Evolutionary conservation across 2,888 invertebrate genomes (phyloP).

Genomic region (Emmelina monodactyla): DNA sequence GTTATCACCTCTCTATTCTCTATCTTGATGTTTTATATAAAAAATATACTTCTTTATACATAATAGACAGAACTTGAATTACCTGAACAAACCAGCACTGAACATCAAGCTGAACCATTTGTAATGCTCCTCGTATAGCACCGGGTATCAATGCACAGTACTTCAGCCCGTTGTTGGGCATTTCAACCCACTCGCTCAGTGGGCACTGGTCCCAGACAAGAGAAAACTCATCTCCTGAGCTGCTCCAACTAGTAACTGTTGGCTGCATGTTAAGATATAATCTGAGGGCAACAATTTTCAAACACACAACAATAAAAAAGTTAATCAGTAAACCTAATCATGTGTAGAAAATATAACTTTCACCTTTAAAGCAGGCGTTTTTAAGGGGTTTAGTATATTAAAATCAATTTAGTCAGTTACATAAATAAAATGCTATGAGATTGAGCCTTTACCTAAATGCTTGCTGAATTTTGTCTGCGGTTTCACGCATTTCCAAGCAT

Average conservation of each 20-base stretch:
- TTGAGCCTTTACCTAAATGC: constrained; percentile 58
- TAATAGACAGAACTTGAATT: no score
- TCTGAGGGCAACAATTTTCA: no score
- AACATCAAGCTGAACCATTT: constrained; percentile 98
- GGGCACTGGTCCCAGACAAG: constrained; percentile 95
- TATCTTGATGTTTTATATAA: no score
- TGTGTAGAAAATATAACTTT: no score
- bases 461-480: constrained; percentile 93
- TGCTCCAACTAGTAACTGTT: constrained; percentile 93
- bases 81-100: constrained; percentile 90
- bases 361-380: no score
- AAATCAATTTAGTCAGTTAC: no score
- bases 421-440: no score
- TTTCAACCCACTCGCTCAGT: constrained; percentile 95
- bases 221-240: constrained; percentile 95
- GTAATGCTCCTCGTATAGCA: constrained; percentile 90
- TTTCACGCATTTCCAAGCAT: constrained; percentile 95
- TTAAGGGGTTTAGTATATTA: no score
- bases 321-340: no score
- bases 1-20: no score
- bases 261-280: constrained; percentile 93
- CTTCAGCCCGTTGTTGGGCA: constrained; percentile 85
- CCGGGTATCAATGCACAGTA: constrained; percentile 95
- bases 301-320: no score
- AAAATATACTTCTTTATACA: no score